Conservation (phyloP, 2,113 vertebrate species). For the Mastomys natalensis region DNA sequence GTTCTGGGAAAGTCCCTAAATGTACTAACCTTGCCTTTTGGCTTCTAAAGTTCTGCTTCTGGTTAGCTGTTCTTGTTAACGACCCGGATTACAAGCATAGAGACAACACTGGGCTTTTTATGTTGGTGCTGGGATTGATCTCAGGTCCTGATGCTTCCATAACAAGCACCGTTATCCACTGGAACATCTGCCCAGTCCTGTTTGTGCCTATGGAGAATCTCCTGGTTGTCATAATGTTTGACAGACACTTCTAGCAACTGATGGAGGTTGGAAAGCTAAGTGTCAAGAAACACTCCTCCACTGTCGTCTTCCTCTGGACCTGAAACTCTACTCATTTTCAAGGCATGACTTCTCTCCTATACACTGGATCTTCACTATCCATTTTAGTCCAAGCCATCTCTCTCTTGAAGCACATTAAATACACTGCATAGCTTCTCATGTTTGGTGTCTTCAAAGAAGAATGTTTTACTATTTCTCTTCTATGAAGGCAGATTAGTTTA, state of each 20-base stretch:
- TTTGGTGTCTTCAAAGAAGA: not conserved
- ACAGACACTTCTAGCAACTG: not conserved
- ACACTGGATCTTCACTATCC: not conserved
- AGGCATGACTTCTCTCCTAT: not conserved
- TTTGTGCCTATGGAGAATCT: not conserved
- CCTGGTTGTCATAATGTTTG: not conserved
- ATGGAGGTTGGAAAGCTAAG: not conserved
- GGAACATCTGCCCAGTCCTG: not conserved
- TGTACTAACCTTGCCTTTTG: too few species aligned
- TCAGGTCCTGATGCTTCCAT: not conserved
- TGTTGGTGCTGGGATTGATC: not conserved
- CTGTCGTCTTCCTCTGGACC: not conserved
- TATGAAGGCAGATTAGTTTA: not conserved
- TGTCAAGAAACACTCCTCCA: not conserved
- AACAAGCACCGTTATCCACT: not conserved
- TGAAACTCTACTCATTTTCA: slow-evolving; percentile 2
- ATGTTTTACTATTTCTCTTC: not conserved
- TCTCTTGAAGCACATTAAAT: not conserved
- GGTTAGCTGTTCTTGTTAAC: not conserved
- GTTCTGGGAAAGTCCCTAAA: too few species aligned
- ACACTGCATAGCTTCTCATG: not conserved
- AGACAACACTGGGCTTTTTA: not conserved
- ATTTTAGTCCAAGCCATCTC: not conserved
- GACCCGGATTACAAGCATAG: too few species aligned
- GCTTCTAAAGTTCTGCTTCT: not conserved